Percentiles rank a stretch among this genome's conserved stretches.
These are phyloP conservation scores for Xestoiulus laeticollis DNA, from an alignment of 2,888 invertebrate species.

Conservation along the genomic window DNA sequence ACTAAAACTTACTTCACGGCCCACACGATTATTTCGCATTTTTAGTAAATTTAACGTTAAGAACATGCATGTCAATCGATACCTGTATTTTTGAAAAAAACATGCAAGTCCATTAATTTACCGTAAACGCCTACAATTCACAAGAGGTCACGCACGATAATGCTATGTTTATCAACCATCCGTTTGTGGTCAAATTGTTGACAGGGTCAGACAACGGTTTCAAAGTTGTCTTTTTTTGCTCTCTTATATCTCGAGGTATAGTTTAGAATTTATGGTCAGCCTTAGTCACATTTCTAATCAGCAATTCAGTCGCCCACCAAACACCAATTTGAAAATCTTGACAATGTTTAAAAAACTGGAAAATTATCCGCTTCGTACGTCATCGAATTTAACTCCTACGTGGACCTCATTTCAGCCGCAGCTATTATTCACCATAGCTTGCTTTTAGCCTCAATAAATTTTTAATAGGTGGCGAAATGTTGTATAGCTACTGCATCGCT, in stretches of 20 bases:
- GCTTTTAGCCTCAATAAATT: conserved; percentile 2
- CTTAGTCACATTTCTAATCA: conserved; percentile 11
- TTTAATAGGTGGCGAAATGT: not conserved
- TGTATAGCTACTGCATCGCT: not conserved
- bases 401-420: not conserved
- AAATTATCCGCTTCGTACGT: not conserved
- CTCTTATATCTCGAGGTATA: not conserved
- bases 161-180: not conserved
- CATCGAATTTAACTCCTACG: not conserved
- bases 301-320: not conserved
- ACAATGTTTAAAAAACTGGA: conserved; percentile 23
- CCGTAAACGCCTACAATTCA: not conserved
- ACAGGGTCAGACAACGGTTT: conserved; percentile 31
- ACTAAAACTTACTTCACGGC: not conserved
- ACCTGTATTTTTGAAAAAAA: not conserved
- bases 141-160: not conserved
- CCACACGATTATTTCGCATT: not conserved
- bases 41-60: not conserved
- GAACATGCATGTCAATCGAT: not conserved
- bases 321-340: not conserved
- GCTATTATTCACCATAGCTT: not conserved
- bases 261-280: not conserved
- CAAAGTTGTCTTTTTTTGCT: not conserved
- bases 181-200: conserved; percentile 1
- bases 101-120: not conserved